Evolutionary conservation across 53 echinoderm and acorn worm species (phyloP), one percentile per base, ranked within the genome.

Genomic region (Zoroaster sp.): DNA sequence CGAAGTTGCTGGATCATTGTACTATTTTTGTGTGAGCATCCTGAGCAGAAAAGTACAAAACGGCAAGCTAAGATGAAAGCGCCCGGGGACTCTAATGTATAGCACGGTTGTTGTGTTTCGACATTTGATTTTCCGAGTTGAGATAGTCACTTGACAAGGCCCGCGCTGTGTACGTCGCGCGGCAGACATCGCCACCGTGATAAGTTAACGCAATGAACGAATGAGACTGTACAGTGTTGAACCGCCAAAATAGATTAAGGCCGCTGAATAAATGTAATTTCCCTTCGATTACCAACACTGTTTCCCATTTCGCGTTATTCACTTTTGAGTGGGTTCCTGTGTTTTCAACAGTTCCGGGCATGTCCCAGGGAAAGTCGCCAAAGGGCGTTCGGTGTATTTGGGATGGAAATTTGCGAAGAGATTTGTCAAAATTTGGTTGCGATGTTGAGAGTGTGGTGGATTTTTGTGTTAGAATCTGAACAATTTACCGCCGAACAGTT

Each of bases 221-320:
- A 63, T 14, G 39, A 31, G 3, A 47, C 5, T 31, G 5, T 20
- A 35, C 34, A 47, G 23, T 69, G 37, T 85, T 70, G 69, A 85
- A 47, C 72, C 70, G 49, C 38, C 85, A 71, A 85, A 85, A 85
- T 71, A 85, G 85, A 85, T 85, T 85, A 85, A 39, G 85, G 28
- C 47, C 8, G 85, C 36, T 51, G 71, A 70, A 71, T 85, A 85
- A 85, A 85, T 54, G 85, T 49, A 46, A 85, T 85, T 85, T 85
- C 71, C 85, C 85, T 47, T 47, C 70, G 32, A 71, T 85, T 69
- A 47, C 71, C 14, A 70, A 71, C 49, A 71, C 85, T 71, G 85
- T 85, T 85, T 85, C 85, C 85, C 85, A 85, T 71, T 85, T 69
- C 71, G 35, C 38, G 23, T 38, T 85, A 51, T 20, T 71, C 12